A percentile compares a stretch with the other conserved stretches of the same genome.
These are phyloP conservation scores for Okapia johnstoni DNA, from an alignment of 2,113 vertebrate species.

Conservation along the genomic window DNA sequence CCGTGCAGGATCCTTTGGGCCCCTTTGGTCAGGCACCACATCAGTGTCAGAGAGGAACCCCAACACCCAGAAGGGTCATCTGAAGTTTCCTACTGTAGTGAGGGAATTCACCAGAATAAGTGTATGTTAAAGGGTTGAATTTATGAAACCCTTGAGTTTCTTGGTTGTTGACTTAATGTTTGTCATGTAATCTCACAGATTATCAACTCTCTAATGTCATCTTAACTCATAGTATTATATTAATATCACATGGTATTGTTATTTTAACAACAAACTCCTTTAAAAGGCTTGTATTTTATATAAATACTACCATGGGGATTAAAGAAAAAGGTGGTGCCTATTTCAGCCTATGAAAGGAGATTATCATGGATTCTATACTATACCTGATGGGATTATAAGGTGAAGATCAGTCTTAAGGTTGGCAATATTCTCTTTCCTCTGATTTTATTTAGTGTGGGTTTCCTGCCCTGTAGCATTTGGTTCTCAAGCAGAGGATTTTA, in stretches of 20 bases:
- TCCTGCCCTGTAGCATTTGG: background rate
- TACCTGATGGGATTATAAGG: background rate
- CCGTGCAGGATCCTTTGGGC: background rate
- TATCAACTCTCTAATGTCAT: background rate
- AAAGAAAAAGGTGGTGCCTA: background rate
- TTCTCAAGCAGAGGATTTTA: background rate
- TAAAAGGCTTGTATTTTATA: background rate
- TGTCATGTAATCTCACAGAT: background rate
- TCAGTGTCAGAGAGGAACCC: background rate
- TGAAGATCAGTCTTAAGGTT: conserved; percentile 3
- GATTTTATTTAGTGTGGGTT: conserved; percentile 25
- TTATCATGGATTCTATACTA: background rate
- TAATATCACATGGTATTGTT: background rate
- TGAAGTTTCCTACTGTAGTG: background rate
- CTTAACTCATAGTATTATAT: background rate
- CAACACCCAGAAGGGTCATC: background rate
- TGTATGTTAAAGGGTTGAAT: background rate
- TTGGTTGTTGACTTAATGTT: background rate
- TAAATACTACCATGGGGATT: background rate
- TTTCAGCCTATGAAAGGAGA: background rate
- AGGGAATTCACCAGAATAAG: background rate
- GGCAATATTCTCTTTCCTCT: background rate
- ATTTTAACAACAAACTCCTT: background rate
- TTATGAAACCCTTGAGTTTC: background rate
- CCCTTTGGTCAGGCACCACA: too few species aligned